Base-by-base conservation (phyloP, 2,888 invertebrate genomes). In the Macrosoma leucophasiata region DNA sequence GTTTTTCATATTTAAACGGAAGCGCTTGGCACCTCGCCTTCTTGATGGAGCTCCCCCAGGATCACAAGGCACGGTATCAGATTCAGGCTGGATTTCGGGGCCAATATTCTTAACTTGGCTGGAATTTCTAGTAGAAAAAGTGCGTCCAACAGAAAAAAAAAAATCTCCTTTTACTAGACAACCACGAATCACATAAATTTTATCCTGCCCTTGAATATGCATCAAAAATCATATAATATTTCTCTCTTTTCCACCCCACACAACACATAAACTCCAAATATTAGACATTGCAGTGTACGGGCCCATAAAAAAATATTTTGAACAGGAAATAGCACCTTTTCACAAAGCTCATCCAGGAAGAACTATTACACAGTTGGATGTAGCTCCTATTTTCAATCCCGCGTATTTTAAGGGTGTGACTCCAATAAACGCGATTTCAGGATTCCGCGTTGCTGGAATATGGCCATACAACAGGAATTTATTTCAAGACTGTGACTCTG, bases 1-100 rank as follows among this genome's bases (percentile, higher is more conserved):
- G 2, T 52, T 46, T 44, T 42, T 57, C 19, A 52, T 58, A 33
- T 61, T 56, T 45, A 41, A 44, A 2, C 39, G 55, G 28, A 58
- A 59, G 39, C 33, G 51, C 17, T 50, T 57, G 50, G 33, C 39
- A 10, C 23, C 19, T 10, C 18, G 43, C 19, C 33, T 47, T 12
- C 23, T 48, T 19, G 46, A 47, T 50, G 52, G 45, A 33, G 41
- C 51, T 4, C 50, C 48, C 23, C 46, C 49, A 25, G 52, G 49
- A 7, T 36, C 45, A 17, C 33, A 45, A 38, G 51, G 30, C 8
- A 43, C 41, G 7, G 36, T 30, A 4, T 48, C 35, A 20, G 45
- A 43, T 18, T 52, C 40, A 36, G 56, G 54, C 7, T 53, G 48
- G 50, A 48, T 46, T 13, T 37, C 45, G 30, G 48, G 49, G 7